A percentile compares a stretch with the other conserved stretches of the same genome.
These are phyloP conservation scores for Urophycis tenuis DNA, from an alignment of 2,797 vertebrate species.

Conservation along the genomic window DNA sequence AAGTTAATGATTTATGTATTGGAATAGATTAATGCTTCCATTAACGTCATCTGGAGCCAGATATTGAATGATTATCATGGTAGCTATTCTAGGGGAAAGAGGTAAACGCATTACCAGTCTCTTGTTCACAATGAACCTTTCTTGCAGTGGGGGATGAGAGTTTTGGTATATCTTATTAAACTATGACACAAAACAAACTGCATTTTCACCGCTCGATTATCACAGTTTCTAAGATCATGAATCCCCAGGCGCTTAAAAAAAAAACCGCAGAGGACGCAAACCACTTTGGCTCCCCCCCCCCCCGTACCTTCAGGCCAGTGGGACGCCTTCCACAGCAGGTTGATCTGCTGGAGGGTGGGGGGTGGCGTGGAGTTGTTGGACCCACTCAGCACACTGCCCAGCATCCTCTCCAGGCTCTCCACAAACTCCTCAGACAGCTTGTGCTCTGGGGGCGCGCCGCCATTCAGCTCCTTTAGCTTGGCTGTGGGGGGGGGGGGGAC, in stretches of 20 bases:
- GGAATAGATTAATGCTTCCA: not conserved
- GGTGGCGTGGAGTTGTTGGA: conserved; percentile 63
- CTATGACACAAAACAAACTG: not conserved
- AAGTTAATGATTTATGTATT: not conserved
- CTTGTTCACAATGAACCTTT: not conserved
- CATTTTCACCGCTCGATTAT: not conserved
- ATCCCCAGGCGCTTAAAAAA: not conserved
- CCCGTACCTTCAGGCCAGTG: conserved; percentile 92
- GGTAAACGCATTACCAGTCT: not conserved
- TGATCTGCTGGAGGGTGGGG: conserved; percentile 78
- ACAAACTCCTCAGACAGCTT: conserved; percentile 82
- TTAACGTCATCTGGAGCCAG: not conserved
- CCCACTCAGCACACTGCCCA: conserved; percentile 74
- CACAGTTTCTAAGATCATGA: not conserved
- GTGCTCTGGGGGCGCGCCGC: conserved; percentile 74
- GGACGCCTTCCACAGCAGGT: conserved; percentile 84
- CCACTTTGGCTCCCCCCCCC: accelerated
- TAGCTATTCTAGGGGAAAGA: not conserved
- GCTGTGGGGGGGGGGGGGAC: no score
- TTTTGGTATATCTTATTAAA: not conserved
- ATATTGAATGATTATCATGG: not conserved
- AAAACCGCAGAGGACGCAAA: not conserved
- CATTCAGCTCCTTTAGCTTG: conserved; percentile 92
- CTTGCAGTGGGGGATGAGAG: not conserved
- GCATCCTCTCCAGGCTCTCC: conserved; percentile 76